phyloP scores from a whole-genome alignment of 92 coral and sea anemone species.

The Phenganax marumi region DNA sequence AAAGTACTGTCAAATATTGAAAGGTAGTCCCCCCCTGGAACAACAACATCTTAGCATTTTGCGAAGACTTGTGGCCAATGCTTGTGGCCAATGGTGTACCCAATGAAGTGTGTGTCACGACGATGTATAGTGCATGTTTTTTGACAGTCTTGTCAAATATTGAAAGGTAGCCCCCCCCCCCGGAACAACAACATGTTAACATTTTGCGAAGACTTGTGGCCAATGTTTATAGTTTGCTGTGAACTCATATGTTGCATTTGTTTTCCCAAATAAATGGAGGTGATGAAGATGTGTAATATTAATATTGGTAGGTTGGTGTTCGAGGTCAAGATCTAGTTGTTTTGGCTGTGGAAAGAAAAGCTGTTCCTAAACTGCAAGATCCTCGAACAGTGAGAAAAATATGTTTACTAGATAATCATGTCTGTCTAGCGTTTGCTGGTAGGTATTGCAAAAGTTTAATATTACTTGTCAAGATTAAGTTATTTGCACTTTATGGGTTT shows the following conservation, averaged over 20 bases:
- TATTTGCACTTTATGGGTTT: not conserved
- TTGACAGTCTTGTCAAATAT: not conserved
- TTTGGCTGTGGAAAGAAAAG: slow-evolving; percentile 93
- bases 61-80: too few species aligned
- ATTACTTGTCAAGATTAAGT: not conserved
- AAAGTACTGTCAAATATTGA: not conserved
- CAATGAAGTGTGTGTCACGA: too few species aligned
- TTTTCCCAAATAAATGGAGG: too few species aligned
- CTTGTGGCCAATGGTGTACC: too few species aligned
- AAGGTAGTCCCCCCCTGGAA: not conserved
- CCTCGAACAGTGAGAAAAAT: slow-evolving; percentile 95
- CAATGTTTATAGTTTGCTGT: too few species aligned
- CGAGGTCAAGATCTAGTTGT: slow-evolving; percentile 91
- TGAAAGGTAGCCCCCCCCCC: not conserved
- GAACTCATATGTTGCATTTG: too few species aligned
- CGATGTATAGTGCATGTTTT: not conserved
- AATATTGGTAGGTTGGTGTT: slow-evolving; percentile 75
- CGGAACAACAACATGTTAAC: too few species aligned
- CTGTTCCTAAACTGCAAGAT: slow-evolving; percentile 97
- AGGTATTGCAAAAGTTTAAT: not conserved
- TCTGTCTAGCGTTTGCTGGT: slow-evolving; percentile 99
- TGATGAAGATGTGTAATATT: too few species aligned
- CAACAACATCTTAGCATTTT: too few species aligned
- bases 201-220: too few species aligned
- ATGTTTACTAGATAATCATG: slow-evolving; percentile 93